Base-by-base conservation (phyloP, 30 jellyfish, hydroid and myxozoan genomes). In the Phacellophora camtschatica region DNA sequence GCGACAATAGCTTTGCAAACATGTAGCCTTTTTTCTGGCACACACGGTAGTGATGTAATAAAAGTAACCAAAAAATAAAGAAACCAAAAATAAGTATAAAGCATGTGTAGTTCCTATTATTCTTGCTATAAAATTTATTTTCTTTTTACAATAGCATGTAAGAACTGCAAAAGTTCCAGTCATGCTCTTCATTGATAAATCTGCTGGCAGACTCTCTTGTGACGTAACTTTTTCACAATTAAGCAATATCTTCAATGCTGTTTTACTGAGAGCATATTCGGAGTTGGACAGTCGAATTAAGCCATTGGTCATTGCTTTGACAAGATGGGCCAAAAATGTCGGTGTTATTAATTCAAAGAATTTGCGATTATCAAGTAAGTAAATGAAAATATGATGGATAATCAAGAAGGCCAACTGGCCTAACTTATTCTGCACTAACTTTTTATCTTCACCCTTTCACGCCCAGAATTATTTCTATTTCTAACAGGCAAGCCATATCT, bases 271-370 rank as follows among this genome's bases (percentile, higher is more conserved):
- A 33, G 90, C 90, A 33, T 78, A 78, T 35, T 23, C 74, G 32
- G 46, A 61, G 28, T 35, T 61, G 51, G 90, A 78, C 34, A 63
- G 7, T 30, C 72, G 90, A 2, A 49, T 78, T 43, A 46, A 61
- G 61, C 90, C 90, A 9, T 45, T 78, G 42, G 50, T 65, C 20
- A 9, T 62, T 11, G 90, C 82, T 16, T 43, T 78, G 74, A 78
- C 62, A 49, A 28, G 45, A 61, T 78, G 90, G 90, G 90, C 75
- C 34, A 46, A 78, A 59, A 74, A 31, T 13, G 54, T 74, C 0
- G 57, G 72, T 0, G 43, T 62, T 19, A 18, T 78, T 12, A 82
- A 78, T 54, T 54, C 82, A 18, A 78, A 74, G 31, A 78, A 78
- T 39, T 19, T 32, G 23, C 59, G 74, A 23, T 35, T 78, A 15